Evolutionary conservation across 2,113 vertebrate species (phyloP), one percentile per base, ranked within the genome.

Genomic region (Pagrus major): DNA sequence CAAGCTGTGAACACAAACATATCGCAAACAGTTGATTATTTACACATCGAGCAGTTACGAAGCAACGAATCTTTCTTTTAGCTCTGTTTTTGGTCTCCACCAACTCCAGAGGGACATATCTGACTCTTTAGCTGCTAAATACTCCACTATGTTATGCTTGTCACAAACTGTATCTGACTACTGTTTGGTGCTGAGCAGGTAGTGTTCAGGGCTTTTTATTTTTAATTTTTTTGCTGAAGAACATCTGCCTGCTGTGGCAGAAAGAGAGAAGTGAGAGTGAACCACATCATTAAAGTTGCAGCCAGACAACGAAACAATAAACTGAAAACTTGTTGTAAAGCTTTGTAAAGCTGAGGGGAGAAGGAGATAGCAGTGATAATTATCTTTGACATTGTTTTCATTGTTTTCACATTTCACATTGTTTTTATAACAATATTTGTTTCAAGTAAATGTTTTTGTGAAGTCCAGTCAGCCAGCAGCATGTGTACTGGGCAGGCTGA

Each of bases 361-460:
- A 18, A 23, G 20, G 29, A 23, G 46, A 52, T 16, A 16, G 12
- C 18, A 2, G 29, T 10, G 11, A 21, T 60, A 15, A 27, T 69
- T 54, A 12, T 27, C 9, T 21, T n/a, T 37, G 20, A 59, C 56
- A 37, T 3, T 58, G 15, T 54, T 14, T n/a, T n/a, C 56, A 37
- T 3, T 58, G 15, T 54, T 14, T n/a, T n/a, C 2, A 39, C 25
- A 9, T 16, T 29, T 1, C 11, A 23, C n/a, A 10, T 6, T 11
- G 29, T n/a, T 18, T 14, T 46, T 5, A 25, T 9, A 23, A 15
- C 35, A 55, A 16, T 2, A 9, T 59, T 51, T 3, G 1, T 59
- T 65, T 63, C 3, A 63, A 51, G 23, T 59, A 47, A 66, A 77
- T 73, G 25, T 33, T 39, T 9, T 9, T 16, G 61, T 49, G 25